Percentiles rank a stretch among this genome's conserved stretches.
Conservation (phyloP, 2,888 invertebrate species). For the Gryllus longicercus region DNA sequence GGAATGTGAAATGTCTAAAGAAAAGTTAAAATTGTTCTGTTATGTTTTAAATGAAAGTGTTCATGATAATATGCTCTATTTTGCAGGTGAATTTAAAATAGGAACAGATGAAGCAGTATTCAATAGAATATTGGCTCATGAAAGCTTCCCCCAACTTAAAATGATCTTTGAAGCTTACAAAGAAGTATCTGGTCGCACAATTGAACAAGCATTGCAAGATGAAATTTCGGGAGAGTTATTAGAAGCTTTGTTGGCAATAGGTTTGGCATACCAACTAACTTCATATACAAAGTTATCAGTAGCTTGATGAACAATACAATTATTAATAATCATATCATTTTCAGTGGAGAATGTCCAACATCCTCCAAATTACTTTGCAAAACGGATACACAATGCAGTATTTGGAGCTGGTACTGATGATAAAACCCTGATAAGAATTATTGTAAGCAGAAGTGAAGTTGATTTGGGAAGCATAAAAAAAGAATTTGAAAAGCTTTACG, state of each 20-base stretch:
- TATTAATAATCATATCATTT: conserved; percentile 38
- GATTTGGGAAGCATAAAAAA: conserved; percentile 67
- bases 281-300: too few species aligned
- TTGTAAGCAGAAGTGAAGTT: conserved; percentile 66
- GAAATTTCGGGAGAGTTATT: conserved; percentile 65
- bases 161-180: conserved; percentile 71
- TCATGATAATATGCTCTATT: too few species aligned
- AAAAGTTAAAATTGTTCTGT: too few species aligned
- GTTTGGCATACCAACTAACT: conserved; percentile 44
- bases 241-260: conserved; percentile 66
- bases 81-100: conserved; percentile 58
- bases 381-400: conserved; percentile 62
- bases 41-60: too few species aligned
- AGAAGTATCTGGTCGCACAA: conserved; percentile 65
- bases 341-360: conserved; percentile 68
- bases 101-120: conserved; percentile 73
- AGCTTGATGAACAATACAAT: too few species aligned
- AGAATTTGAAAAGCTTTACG: conserved; percentile 67
- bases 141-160: conserved; percentile 68
- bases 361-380: conserved; percentile 66
- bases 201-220: conserved; percentile 67
- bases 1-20: too few species aligned
- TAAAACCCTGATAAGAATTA: conserved; percentile 63
- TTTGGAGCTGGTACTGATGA: conserved; percentile 71
- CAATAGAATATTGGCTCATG: conserved; percentile 67